A percentile compares a stretch with the other conserved stretches of the same genome.
Evolutionary conservation across 2,113 vertebrate species (phyloP).

Genomic region (Meleagris gallopavo): DNA sequence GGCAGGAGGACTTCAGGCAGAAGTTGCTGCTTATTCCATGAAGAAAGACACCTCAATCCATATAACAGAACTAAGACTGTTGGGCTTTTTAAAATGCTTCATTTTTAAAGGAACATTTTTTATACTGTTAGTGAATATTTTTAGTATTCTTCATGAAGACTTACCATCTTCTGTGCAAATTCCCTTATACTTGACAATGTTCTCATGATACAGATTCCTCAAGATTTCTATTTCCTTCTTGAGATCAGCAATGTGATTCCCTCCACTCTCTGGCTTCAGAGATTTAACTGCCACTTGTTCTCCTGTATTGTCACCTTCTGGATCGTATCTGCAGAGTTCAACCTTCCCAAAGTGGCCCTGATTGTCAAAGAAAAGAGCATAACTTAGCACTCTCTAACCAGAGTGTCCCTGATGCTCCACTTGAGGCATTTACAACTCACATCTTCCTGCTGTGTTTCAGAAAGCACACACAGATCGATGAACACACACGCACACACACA

Average conservation of each 20-base stretch:
- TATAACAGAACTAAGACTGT: accelerated
- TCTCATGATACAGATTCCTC: constrained; percentile 94
- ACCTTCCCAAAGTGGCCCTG: constrained; percentile 98
- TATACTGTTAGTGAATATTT: background rate
- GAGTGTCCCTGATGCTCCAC: accelerated
- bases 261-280: constrained; percentile 90
- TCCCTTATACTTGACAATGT: constrained; percentile 98
- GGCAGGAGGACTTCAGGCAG: background rate
- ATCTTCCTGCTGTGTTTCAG: background rate
- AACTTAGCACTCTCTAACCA: accelerated
- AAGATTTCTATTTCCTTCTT: constrained; percentile 94
- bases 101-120: background rate
- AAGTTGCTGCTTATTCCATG: background rate
- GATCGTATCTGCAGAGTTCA: constrained; percentile 95
- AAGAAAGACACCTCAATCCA: background rate
- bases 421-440: accelerated
- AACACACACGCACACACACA: accelerated
- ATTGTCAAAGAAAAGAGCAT: background rate
- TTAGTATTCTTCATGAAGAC: background rate
- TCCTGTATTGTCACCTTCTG: constrained; percentile 92
- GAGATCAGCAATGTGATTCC: constrained; percentile 92
- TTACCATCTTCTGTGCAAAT: constrained; percentile 95
- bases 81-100: background rate
- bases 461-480: accelerated
- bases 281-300: constrained; percentile 98